Percentiles rank a stretch among this genome's conserved stretches.
phyloP scores from a whole-genome alignment of 1,140 invertebrate genomes.

The Carcinoscorpius rotundicauda region DNA sequence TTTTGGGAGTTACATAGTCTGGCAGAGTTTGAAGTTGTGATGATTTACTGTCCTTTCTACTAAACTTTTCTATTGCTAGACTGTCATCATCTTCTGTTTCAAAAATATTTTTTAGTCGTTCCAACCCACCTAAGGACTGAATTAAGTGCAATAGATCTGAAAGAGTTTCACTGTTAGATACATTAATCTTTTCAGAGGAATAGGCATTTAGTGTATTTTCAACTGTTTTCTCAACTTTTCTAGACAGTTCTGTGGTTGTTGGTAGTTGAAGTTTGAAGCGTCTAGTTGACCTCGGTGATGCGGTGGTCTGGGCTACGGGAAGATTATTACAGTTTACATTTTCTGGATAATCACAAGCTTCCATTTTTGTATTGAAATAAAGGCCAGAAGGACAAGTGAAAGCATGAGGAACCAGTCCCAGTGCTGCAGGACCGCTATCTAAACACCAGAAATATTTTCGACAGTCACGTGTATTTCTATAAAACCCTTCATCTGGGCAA shows the following conservation, averaged over 20 bases:
- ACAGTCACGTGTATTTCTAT: slow-evolving; percentile 80
- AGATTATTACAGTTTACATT: slow-evolving; percentile 57
- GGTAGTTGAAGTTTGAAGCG: slow-evolving; percentile 3
- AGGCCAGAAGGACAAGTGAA: slow-evolving; percentile 85
- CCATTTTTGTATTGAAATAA: slow-evolving; percentile 78
- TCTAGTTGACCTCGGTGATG: slow-evolving; percentile 6
- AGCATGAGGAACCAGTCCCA: slow-evolving; percentile 80
- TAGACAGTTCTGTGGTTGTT: slow-evolving; percentile 6
- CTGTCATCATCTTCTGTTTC: slow-evolving; percentile 11
- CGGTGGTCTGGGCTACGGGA: slow-evolving; percentile 4
- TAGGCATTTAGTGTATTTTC: not conserved
- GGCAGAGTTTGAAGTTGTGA: slow-evolving; percentile 8
- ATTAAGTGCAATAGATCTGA: slow-evolving; percentile 15
- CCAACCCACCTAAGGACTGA: slow-evolving; percentile 17
- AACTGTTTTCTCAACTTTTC: not conserved
- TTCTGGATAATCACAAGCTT: slow-evolving; percentile 80
- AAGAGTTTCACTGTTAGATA: slow-evolving; percentile 7
- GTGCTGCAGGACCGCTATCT: slow-evolving; percentile 70
- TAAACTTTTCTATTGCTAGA: not conserved
- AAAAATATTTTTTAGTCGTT: slow-evolving; percentile 14
- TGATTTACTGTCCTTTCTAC: not conserved
- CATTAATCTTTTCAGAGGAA: not conserved
- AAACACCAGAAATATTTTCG: slow-evolving; percentile 93
- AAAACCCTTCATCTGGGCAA: slow-evolving; percentile 87
- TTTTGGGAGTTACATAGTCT: slow-evolving; percentile 11